Conservation (phyloP, 2,888 invertebrate genomes). For the Drosophila putrida region DNA sequence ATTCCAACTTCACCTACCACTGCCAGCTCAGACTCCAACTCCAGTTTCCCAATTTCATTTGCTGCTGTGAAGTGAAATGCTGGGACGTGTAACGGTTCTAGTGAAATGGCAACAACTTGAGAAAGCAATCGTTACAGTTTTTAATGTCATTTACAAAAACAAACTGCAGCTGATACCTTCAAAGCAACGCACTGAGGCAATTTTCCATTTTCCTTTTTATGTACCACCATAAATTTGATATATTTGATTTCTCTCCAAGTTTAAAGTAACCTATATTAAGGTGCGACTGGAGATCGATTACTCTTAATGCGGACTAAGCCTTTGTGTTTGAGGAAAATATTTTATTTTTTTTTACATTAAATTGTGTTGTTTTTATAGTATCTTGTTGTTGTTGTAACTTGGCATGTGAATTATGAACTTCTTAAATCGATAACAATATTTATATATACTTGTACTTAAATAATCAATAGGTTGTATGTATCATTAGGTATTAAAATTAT, state of each 20-base stretch:
- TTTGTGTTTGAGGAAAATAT: conserved; percentile 63
- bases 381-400: conserved; percentile 36
- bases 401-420: conserved; percentile 50
- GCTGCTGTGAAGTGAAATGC: conserved; percentile 44
- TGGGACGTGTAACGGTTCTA: conserved; percentile 57
- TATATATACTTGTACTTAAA: conserved; percentile 46
- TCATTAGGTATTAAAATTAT: conserved; percentile 32
- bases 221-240: conserved; percentile 7
- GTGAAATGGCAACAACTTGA: conserved; percentile 71
- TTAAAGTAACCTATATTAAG: conserved; percentile 1
- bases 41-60: conserved; percentile 14
- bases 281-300: conserved; percentile 1
- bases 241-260: conserved; percentile 9
- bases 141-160: conserved; percentile 72
- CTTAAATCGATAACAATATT: conserved; percentile 69
- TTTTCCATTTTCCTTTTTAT: conserved; percentile 24
- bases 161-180: conserved; percentile 70
- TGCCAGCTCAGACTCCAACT: background rate
- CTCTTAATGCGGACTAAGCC: conserved; percentile 3
- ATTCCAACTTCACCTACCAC: conserved; percentile 2
- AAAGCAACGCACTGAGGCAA: conserved; percentile 21
- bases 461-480: conserved; percentile 30
- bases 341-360: conserved; percentile 62
- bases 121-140: conserved; percentile 78
- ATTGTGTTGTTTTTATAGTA: conserved; percentile 30